Base-by-base conservation (phyloP, 1,140 invertebrate genomes). In the Meloidogyne hapla region DNA sequence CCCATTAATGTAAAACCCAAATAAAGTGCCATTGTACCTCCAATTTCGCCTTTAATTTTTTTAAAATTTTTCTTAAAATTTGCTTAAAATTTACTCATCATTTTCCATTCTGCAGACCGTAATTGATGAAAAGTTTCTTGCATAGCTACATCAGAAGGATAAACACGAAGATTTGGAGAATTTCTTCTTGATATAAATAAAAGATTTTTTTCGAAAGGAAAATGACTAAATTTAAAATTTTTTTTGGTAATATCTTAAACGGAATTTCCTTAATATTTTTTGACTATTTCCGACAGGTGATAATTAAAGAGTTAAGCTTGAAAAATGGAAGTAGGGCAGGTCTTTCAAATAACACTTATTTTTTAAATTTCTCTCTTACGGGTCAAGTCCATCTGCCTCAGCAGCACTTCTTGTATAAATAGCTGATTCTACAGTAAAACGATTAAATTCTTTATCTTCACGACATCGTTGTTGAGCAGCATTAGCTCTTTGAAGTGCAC, bases 1-100 rank as follows among this genome's bases (percentile, higher is more conserved):
- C 79, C 77, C 79, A 80, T 81, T 28, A 80, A 33, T 26, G 79
- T 79, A 45, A 80, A 80, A 12, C 79, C 79, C n/a, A 80, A 48
- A 66, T 80, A 80, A n/a, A 80, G 71, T 8, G 72, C 25, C 12
- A 80, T 26, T 23, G 71, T 80, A 40, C 79, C 79, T 42, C 79
- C 79, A 45, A 80, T 38, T 33, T 80, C 79, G 25, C 77, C 77
- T 79, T 15, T n/a, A n/a, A n/a, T n/a, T n/a, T n/a, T 15, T 48
- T 0, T 65, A 18, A 25, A 70, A 74, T 8, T 71, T 0, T 72
- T 2, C n/a, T 56, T 69, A 25, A 72, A 42, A 74, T 70, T 23
- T 42, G 9, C 10, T 9, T 45, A 21, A 28, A 15, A 69, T 40
- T 67, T 61, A 76, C 75, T 76, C 65, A 69, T 63, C 67, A 76